phyloP scores from a whole-genome alignment of 2,113 vertebrate species.

The Sinosuthora webbiana region DNA sequence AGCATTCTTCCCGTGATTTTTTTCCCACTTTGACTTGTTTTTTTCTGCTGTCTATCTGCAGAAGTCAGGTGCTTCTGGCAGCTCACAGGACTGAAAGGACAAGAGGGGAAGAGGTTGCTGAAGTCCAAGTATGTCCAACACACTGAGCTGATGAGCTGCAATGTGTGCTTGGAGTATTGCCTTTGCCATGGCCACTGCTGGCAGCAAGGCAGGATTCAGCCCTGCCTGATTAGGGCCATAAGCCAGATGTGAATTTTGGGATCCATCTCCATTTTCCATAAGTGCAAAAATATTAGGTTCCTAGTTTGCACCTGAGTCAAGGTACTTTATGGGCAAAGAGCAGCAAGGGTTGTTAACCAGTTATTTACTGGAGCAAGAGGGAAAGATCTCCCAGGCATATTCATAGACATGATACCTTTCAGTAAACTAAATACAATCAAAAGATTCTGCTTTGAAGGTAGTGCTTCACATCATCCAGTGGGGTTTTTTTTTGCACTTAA shows the following conservation, averaged over 20 bases:
- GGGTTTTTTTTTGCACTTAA: background rate
- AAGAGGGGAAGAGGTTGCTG: background rate
- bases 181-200: background rate
- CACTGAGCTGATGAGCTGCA: background rate
- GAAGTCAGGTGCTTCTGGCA: background rate
- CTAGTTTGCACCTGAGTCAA: background rate
- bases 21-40: background rate
- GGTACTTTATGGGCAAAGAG: background rate
- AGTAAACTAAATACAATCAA: background rate
- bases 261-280: background rate
- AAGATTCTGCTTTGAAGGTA: background rate
- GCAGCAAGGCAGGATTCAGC: background rate
- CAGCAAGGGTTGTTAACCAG: background rate
- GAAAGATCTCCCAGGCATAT: background rate
- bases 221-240: background rate
- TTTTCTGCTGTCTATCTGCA: background rate
- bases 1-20: background rate
- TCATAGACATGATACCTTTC: background rate
- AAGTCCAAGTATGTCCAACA: background rate
- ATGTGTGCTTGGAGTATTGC: background rate
- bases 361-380: conserved; percentile 14
- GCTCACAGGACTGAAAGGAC: background rate
- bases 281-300: background rate
- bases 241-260: background rate
- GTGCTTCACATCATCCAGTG: background rate